Base-by-base conservation (phyloP, 2,888 invertebrate species). In the Eupsilia transversa region DNA sequence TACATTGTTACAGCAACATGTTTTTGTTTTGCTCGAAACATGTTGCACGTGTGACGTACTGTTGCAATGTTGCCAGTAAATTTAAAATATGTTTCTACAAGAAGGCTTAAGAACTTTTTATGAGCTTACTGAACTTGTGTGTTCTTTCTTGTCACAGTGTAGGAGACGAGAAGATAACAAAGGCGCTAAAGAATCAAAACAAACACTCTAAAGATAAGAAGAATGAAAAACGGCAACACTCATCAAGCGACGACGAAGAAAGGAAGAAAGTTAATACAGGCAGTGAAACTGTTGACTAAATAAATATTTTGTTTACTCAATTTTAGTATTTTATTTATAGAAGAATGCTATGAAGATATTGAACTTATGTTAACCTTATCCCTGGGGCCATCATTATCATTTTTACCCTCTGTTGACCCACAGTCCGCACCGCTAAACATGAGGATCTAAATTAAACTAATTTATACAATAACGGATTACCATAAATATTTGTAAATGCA, bases 171-270 rank as follows among this genome's bases (percentile, higher is more conserved):
- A 97, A 97, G 89, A 95, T 97, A 79, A 90, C 95, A 0, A 98
- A 98, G 88, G 97, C 97, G 69, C 93, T 95, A 83, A 95, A 93
- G 43, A 98, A 98, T 90, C 98, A 98, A 90, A 97, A 97, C 87
- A 98, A 98, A 88, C 94, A 97, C 77, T 96, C 96, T 35, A 96
- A 94, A 64, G 88, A 92, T 61, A 88, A 91, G 54, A 90, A 88
- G 23, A 69, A 49, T 38, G 79, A 83, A 4, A 95, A 94, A 82
- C 88, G 94, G 3, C 89, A 87, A 69, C 94, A 90, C 82, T 95
- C 94, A 23, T 90, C 89, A n/a, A 90, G 90, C 49, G 94, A 92
- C 10, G 93, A 91, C 0, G 93, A 92, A 46, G 74, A 86, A 3
- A 84, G 89, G 46, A 95, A 94, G 81, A 94, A 93, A 56, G 49